These are phyloP conservation scores for Pterocles orientalis DNA, from an alignment of 2,113 vertebrate genomes.

Conservation along the genomic window DNA sequence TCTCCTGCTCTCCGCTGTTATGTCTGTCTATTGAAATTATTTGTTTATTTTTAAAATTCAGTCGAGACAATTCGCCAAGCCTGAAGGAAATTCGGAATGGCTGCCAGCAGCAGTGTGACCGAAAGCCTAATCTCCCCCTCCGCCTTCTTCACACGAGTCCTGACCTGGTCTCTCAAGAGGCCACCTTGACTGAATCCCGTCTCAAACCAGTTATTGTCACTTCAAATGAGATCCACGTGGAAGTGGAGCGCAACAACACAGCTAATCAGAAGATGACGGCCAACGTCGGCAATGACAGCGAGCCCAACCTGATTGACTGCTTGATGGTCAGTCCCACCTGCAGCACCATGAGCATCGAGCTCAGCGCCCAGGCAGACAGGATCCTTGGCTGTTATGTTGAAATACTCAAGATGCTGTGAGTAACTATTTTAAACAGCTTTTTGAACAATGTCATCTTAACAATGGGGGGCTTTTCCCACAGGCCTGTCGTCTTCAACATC, in stretches of 20 bases:
- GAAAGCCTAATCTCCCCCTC: constrained; percentile 94
- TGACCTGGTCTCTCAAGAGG: constrained; percentile 84
- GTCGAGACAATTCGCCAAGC: constrained; percentile 97
- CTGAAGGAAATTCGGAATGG: constrained; percentile 98
- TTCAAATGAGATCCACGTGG: constrained; percentile 95
- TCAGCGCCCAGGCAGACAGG: constrained; percentile 93
- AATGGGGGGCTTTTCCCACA: not conserved
- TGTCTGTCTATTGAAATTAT: not conserved
- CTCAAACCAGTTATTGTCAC: constrained; percentile 89
- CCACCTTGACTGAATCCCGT: constrained; percentile 78
- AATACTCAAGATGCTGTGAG: constrained; percentile 99
- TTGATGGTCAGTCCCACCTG: constrained; percentile 96
- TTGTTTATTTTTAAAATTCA: constrained; percentile 54
- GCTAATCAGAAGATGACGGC: constrained; percentile 87
- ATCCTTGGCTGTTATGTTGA: constrained; percentile 96
- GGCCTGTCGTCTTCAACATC: not conserved
- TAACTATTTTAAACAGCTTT: constrained; percentile 8
- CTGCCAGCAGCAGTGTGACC: constrained; percentile 95
- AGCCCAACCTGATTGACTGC: constrained; percentile 98
- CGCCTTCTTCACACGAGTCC: constrained; percentile 88
- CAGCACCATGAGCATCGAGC: constrained; percentile 95
- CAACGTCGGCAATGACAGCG: constrained; percentile 86
- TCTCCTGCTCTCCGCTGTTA: not conserved
- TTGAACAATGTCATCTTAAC: not conserved
- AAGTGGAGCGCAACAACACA: constrained; percentile 94